Base-by-base conservation (phyloP, 2,113 vertebrate genomes). In the Hippocampus abdominalis region DNA sequence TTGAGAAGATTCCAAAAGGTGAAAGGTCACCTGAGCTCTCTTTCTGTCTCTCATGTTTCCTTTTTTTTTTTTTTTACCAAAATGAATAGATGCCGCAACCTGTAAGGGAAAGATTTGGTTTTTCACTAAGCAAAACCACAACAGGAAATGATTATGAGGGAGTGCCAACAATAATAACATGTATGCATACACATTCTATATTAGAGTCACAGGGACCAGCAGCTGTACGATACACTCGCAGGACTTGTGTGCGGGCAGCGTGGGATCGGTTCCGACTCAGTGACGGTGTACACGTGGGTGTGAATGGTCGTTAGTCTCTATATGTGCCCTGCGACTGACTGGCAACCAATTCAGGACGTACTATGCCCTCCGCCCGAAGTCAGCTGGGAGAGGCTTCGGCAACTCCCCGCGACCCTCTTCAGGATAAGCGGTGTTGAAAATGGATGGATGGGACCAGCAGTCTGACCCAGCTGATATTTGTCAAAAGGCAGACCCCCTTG, bases 1-100 rank as follows among this genome's bases (percentile, higher is more conserved):
- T 70, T 71, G 60, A 40, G 15, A 68, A 60, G 68, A 61, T 69
- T 73, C 68, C 23, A 18, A 20, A 63, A 64, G 75, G 74, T 76
- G 39, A 53, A 71, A 53, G 73, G 77, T 61, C 56, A 46, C 51
- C 7, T 1, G 32, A 56, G 69, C 62, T 73, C 48, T 25, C 54
- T 36, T 48, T 74, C 54, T 72, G 70, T 76, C 76, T 69, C 71
- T 78, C 3, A 32, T 60, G 1, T 32, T 59, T 6, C 3, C 9
- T 32, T 59, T 59, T 27, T 0, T 16, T 59, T 59, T 59, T 59
- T 39, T 32, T 21, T n/a, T 2, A 54, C 21, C 3, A 8, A 2
- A 23, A 54, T 23, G 23, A 54, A 54, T 21, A 62, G 8, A 62
- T n/a, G 8, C 21, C 32, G 32, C 39, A 1, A 39, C 36, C 32